These are phyloP conservation scores for Chaenogobius annularis DNA, from an alignment of 2,113 vertebrate species.

Conservation along the genomic window DNA sequence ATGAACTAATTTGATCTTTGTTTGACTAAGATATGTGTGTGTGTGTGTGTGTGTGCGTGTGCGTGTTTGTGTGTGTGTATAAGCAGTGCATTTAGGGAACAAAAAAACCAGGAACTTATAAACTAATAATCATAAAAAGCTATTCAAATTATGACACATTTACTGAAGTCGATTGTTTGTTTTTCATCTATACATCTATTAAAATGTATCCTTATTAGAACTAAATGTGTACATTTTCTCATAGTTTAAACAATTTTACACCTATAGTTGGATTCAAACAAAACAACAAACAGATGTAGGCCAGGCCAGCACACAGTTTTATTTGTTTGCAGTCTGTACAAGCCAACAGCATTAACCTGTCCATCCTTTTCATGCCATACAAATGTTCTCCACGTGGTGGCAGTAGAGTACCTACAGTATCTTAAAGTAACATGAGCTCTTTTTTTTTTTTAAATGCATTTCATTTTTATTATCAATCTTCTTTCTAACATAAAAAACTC, in stretches of 20 bases:
- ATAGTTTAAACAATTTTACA: background rate
- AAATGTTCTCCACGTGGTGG: slow-evolving; percentile 26
- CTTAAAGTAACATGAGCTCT: background rate
- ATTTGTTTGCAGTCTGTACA: background rate
- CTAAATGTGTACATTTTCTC: background rate
- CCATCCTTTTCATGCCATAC: background rate
- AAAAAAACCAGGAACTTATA: background rate
- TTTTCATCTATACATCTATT: background rate
- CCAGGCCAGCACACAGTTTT: background rate
- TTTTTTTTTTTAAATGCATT: background rate
- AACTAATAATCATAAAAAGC: background rate
- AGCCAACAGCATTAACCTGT: background rate
- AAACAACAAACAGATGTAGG: background rate
- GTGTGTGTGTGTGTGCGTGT: too few relatives aligned
- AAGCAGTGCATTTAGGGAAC: background rate
- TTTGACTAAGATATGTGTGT: too few relatives aligned
- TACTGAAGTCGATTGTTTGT: background rate
- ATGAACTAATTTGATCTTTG: too few relatives aligned
- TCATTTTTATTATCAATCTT: background rate
- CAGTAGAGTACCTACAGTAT: slow-evolving; percentile 16
- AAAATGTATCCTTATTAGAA: background rate
- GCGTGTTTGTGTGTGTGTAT: too few relatives aligned
- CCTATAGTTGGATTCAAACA: background rate
- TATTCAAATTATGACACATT: background rate
- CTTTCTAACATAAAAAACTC: background rate